Evolutionary conservation across 2,113 vertebrate genomes (phyloP), one percentile per base, ranked within the genome.

Genomic region (Silurus glanis): DNA sequence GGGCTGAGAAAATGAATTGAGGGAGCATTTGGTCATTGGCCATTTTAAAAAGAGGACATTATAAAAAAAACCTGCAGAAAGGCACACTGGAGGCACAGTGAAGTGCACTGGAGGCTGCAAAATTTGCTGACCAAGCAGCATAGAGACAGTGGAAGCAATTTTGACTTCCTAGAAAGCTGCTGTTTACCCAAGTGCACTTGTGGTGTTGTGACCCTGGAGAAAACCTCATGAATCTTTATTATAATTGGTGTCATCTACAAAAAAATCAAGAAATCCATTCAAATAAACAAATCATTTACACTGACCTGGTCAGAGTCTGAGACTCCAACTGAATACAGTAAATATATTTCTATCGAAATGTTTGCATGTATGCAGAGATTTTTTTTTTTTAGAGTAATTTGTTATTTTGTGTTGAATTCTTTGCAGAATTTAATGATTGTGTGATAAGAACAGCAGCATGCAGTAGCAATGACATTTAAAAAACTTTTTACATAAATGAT

Each of bases 41-140:
- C 90, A 88, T 92, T 92, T 92, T 61, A 23, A 13, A 61, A 23
- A 91, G 90, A 89, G 90, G 56, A 90, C 90, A 92, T 94, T 93
- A 92, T 92, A 93, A 93, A 23, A 61, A 61, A 93, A 93, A 66
- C 28, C 85, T 61, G 45, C 66, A 61, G 25, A 56, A 85, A 79
- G 83, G 47, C 9, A 78, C 45, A 59, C 37, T 37, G 37, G 37
- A 59, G 37, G 37, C 37, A 37, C 37, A 62, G 53, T 53, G 53
- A 74, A 82, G 78, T 58, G 28, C 66, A 69, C 78, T 58, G 66
- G 56, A 87, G 81, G 89, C 90, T 83, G 87, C 87, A 87, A 82
- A 94, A 91, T 86, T 81, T 61, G 92, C 91, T 88, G 83, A 90
- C 76, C 13, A 28, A 25, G 79, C 80, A 85, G 62, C 47, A 58